Evolutionary conservation across 2,888 invertebrate genomes (phyloP), one percentile per base, ranked within the genome.

Genomic region (Megaustenia siamemsis): DNA sequence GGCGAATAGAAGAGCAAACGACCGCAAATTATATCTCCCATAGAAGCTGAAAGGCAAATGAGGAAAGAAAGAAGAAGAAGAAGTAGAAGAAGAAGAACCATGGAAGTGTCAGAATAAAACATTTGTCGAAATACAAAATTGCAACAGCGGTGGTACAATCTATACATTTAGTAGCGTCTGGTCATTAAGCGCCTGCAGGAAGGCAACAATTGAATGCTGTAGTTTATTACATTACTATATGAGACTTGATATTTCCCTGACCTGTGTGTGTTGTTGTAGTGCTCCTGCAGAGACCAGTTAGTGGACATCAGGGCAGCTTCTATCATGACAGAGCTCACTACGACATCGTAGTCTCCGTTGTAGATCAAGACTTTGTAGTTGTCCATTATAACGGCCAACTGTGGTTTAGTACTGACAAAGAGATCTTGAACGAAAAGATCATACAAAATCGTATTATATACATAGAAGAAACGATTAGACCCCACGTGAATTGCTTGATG

Each of bases 281-380:
- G 43, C 1, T 32, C 77, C 68, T 68, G 75, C 6, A 45, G 49
- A 24, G 63, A 45, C 83, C 83, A 83, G 15, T 35, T 45, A 0
- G 53, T 75, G 6, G 49, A 21, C 40, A 83, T 38, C 2, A 83
- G 76, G 0, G 66, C 77, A 38, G 45, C 66, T 15, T 83, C 83
- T 15, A 83, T 53, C 45, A 49, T 68, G 0, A 28, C 32, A 35
- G 49, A 24, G n/a, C 18, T 63, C 5, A 83, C n/a, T 4, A 76
- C 4, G 5, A n/a, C 66, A 40, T 83, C 83, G n/a, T 15, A 77
- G 53, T 83, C 83, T 38, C 83, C 83, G 0, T 32, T 68, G 28
- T n/a, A 76, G 0, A 83, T 0, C 4, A 83, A 40, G 1, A 83
- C 83, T 68, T 83, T 83, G 53, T 83, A 83, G 40, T 68, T 83